Evolutionary conservation across 2,888 invertebrate genomes (phyloP), one percentile per base, ranked within the genome.

Genomic region (Erynnis tages): DNA sequence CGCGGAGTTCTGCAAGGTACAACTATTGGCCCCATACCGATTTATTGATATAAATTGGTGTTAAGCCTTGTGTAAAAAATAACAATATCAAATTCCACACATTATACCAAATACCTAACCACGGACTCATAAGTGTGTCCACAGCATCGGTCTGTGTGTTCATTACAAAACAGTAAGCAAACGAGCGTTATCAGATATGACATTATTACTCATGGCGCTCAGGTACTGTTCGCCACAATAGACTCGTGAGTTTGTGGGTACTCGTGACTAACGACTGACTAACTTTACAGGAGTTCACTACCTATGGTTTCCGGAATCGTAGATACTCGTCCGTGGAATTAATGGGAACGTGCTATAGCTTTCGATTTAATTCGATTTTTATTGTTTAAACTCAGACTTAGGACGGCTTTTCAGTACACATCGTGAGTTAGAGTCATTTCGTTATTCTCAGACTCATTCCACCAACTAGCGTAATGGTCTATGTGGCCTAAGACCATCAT

Each of bases 131-230:
- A 41, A 41, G 34, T 16, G 13, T 41, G 23, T 48, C 30, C 14
- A n/a, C n/a, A n/a, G n/a, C 46, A 47, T 13, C 37, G 25, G n/a
- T 34, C 11, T 37, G 44, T 35, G 46, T 50, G 53, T 32, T 35
- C 43, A 63, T 75, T 72, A 67, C 72, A 63, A 68, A 66, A 70
- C 56, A 56, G 55, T 66, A 67, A 69, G 69, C 69, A 73, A 60
- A 63, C 43, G 46, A 14, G 47, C 48, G 43, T 76, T 76, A 79
- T 77, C 79, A 54, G 74, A 77, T 76, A 73, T 48, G 35, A 43
- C 47, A 53, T 35, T 40, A 40, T 76, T 76, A 75, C 67, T 77
- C 78, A 76, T 43, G 17, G 37, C 40, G 47, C 44, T 43, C 45
- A 58, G 60, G 58, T 45, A 54, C 53, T 52, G 54, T 54, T 53